Evolutionary conservation across 64 coral and sea anemone species (phyloP), one percentile per base, ranked within the genome.

Genomic region (Pocillopora damicornis): DNA sequence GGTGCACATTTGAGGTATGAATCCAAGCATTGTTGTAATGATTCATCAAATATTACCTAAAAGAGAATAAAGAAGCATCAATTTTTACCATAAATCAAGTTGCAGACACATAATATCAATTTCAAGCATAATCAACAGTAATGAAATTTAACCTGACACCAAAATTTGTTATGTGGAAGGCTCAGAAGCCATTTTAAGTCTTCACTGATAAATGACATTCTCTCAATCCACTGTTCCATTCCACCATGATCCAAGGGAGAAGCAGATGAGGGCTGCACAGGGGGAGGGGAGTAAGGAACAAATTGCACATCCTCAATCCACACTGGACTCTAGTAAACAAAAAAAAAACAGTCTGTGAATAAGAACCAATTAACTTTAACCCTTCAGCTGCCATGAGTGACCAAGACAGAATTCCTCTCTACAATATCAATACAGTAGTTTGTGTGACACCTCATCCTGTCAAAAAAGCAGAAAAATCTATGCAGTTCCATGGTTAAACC

Each of bases 41-140:
- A 88, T 68, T 88, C 84, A 93, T 99, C 91, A 90, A 99, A 99
- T 30, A 99, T 95, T 1, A 99, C 97, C 97, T 99, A n/a, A 37
- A 86, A 71, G 30, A 2, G 74, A 45, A 42, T 35, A 11, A 76
- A 64, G 38, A 51, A 51, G 42, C 42, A 51, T 51, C 30, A 30
- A 30, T 30, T 30, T 30, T 51, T 51, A 51, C 7, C 42, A 51
- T 51, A 51, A 0, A 51, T 51, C 42, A 51, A 51, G 0, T 51
- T 51, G 42, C 42, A 4, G 42, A 51, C 42, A 51, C 30, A 30
- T 51, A 51, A 51, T 51, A 51, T 51, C 42, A 51, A 51, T 51
- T 51, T 51, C 42, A 51, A 51, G 42, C 42, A 4, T 2, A 51
- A 0, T 51, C 42, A 51, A 4, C 42, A 51, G 42, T 51, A 51